Base-by-base conservation (phyloP, 2,113 vertebrate genomes). In the Heterotis niloticus region DNA sequence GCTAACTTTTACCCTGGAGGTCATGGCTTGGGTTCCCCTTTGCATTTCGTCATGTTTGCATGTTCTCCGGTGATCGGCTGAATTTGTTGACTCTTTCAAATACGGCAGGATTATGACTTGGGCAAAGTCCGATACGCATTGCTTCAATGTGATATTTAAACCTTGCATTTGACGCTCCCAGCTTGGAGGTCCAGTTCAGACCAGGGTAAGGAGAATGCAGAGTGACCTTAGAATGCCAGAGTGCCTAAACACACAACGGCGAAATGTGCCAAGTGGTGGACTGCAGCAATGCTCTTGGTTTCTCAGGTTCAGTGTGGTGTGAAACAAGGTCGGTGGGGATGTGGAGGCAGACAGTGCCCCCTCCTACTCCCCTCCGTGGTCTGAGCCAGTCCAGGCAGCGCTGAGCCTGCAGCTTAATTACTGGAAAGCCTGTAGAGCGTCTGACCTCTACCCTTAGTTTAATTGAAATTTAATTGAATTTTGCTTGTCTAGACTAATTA, bases 401-500 rank as follows among this genome's bases (percentile, higher is more conserved):
- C 79, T 90, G 87, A 80, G 86, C 85, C 83, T 83, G 69, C 77
- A 84, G 91, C 91, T 91, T 92, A 92, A 92, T 93, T 91, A 91
- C 89, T 86, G 79, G 84, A 86, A 87, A 91, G 88, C 88, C 90
- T 85, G 81, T 81, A 29, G 84, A 89, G 80, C 87, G 87, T 86
- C 87, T 92, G 91, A 92, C 92, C 91, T 93, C 90, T 87, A 87
- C 87, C 84, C 70, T 84, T 70, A 84, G 80, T 87, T 86, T 93
- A 93, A 93, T 92, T 93, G 90, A 92, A 93, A 92, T 90, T 89
- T 91, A 92, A 93, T 92, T 92, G 91, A 91, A 91, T 89, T 89
- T 89, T 82, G 86, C 87, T 91, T 88, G 91, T 93, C 90, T 91
- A 90, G 91, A 92, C 91, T 90, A 91, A 92, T 92, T 91, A 91